Conservation (phyloP, 2,113 vertebrate genomes). For the Chamaea fasciata region DNA sequence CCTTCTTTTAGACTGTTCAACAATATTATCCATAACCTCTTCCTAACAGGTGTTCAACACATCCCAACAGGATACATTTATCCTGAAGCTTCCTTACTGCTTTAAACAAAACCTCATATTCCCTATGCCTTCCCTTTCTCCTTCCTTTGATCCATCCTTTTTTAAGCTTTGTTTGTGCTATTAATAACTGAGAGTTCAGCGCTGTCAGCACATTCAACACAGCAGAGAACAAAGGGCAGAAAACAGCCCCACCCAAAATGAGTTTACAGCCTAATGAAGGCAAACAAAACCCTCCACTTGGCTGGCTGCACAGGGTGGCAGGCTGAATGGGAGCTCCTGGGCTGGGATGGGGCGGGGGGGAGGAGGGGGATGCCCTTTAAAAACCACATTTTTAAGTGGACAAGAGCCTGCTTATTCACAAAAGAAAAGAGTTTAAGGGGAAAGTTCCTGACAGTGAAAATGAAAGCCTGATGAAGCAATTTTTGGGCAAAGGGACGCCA, state of each 20-base stretch:
- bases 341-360: neutral
- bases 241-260: constrained; percentile 55
- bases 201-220: constrained; percentile 54
- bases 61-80: constrained; percentile 14
- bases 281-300: constrained; percentile 53
- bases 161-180: constrained; percentile 45
- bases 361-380: neutral
- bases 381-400: neutral
- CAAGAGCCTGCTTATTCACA: neutral
- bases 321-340: constrained; percentile 3
- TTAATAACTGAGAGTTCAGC: constrained; percentile 56
- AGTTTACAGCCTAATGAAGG: constrained; percentile 60
- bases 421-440: neutral
- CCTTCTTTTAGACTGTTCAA: neutral
- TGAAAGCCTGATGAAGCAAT: neutral
- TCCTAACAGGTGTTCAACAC: constrained; percentile 30
- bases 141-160: constrained; percentile 42
- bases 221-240: constrained; percentile 57
- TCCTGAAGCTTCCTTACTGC: constrained; percentile 1
- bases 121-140: constrained; percentile 38
- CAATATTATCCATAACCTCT: neutral
- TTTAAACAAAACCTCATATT: constrained; percentile 35
- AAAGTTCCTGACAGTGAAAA: constrained; percentile 42
- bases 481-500: constrained; percentile 18
- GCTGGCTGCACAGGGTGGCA: neutral